These are phyloP conservation scores for Epirrita christyi DNA, from an alignment of 2,888 invertebrate genomes.

Conservation along the genomic window DNA sequence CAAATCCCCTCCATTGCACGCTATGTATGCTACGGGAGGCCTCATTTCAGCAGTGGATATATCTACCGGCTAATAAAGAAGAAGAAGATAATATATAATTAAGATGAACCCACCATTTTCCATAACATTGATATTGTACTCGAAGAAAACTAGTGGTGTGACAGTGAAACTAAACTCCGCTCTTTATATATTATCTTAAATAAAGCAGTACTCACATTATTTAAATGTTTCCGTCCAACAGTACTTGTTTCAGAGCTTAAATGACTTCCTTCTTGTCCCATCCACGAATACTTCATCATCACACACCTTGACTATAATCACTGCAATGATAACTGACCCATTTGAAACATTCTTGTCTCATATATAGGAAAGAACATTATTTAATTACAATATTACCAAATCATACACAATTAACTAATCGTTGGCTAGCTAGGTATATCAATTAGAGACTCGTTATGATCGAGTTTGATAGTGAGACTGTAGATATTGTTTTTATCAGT, in stretches of 20 bases:
- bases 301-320: slow-evolving; percentile 15
- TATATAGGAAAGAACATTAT: slow-evolving; percentile 64
- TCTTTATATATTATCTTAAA: too few species aligned
- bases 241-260: not conserved
- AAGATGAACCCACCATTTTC: too few species aligned
- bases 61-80: too few species aligned
- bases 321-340: slow-evolving; percentile 28
- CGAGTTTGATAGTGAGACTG: slow-evolving; percentile 23
- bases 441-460: slow-evolving; percentile 34
- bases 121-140: too few species aligned
- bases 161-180: too few species aligned
- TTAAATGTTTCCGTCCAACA: not conserved
- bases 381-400: slow-evolving; percentile 60
- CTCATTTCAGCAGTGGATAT: too few species aligned
- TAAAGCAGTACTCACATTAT: slow-evolving; percentile 8
- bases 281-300: slow-evolving; percentile 15
- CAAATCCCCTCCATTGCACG: too few species aligned
- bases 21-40: too few species aligned
- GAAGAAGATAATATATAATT: too few species aligned
- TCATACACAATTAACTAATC: slow-evolving; percentile 64
- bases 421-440: slow-evolving; percentile 35
- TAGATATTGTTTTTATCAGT: slow-evolving; percentile 22
- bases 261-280: not conserved
- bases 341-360: slow-evolving; percentile 38
- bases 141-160: too few species aligned